A percentile compares a stretch with the other conserved stretches of the same genome.
Evolutionary conservation across 1,140 invertebrate species (phyloP).

Genomic region (Nixonia krombeini): DNA sequence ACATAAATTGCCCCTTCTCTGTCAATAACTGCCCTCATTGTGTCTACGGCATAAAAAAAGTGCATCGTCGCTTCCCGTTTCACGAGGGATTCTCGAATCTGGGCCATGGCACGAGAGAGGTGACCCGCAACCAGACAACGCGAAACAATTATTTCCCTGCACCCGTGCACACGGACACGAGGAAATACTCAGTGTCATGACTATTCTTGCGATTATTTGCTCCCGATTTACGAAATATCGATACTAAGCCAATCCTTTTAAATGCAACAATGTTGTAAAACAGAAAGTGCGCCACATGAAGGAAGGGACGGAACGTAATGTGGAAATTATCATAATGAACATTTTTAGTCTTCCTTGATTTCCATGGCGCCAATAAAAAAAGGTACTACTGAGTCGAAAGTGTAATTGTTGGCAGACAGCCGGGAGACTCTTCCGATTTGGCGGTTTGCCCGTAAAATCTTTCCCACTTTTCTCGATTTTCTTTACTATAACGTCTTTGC

Average conservation of each 20-base stretch:
- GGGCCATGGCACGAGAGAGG: constrained; percentile 33
- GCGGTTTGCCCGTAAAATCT: background rate
- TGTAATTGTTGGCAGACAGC: background rate
- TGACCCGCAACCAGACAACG: constrained; percentile 16
- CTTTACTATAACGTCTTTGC: background rate
- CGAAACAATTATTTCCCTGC: constrained; percentile 23
- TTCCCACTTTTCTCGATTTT: background rate
- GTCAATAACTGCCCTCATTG: constrained; percentile 16
- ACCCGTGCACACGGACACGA: constrained; percentile 28
- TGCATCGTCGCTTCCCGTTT: constrained; percentile 24
- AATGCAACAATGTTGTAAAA: too few relatives aligned
- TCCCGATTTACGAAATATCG: too few relatives aligned
- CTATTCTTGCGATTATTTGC: too few relatives aligned
- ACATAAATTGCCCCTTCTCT: constrained; percentile 11
- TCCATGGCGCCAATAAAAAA: too few relatives aligned
- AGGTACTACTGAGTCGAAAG: background rate
- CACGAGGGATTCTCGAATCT: constrained; percentile 23
- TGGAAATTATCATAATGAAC: too few relatives aligned
- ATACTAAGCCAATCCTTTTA: too few relatives aligned
- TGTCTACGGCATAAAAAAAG: constrained; percentile 16
- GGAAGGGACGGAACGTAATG: too few relatives aligned
- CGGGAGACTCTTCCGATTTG: constrained; percentile 1
- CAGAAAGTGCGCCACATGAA: too few relatives aligned
- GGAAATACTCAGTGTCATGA: constrained; percentile 14
- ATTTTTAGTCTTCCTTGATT: too few relatives aligned